Evolutionary conservation across 2,113 vertebrate species (phyloP).

Genomic region (Menidia beryllina): DNA sequence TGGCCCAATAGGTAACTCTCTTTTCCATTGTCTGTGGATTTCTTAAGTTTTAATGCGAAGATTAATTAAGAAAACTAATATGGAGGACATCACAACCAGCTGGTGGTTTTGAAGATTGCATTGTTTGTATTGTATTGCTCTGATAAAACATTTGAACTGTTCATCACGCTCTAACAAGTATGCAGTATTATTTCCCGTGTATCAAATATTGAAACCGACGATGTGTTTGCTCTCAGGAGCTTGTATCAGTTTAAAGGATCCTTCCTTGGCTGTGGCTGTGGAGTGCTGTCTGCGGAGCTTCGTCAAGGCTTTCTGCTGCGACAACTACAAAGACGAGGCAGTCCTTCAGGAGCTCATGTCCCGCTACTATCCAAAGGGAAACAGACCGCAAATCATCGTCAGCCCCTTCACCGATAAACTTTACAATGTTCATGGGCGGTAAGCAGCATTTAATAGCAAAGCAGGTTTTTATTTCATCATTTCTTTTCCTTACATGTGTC

Average conservation of each 20-base stretch:
- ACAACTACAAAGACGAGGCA: constrained; percentile 57
- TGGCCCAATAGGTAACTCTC: constrained; percentile 56
- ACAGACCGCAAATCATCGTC: constrained; percentile 58
- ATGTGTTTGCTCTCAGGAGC: constrained; percentile 39
- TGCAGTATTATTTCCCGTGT: no score
- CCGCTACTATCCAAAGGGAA: constrained; percentile 38
- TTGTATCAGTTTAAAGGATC: constrained; percentile 56
- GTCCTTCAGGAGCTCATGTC: constrained; percentile 60
- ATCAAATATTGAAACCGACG: not conserved
- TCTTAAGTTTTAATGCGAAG: not conserved
- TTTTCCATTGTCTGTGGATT: no score
- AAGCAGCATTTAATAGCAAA: constrained; percentile 4
- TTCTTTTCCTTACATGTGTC: not conserved
- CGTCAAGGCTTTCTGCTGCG: constrained; percentile 66
- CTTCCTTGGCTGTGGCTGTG: constrained; percentile 42
- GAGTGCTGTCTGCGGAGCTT: constrained; percentile 63
- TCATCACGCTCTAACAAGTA: no score
- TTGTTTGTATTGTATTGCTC: no score
- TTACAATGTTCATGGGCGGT: constrained; percentile 58
- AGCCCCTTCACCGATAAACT: constrained; percentile 49
- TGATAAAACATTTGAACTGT: no score
- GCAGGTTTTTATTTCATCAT: not conserved
- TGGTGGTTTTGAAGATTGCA: no score
- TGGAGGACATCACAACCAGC: no score
- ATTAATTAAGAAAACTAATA: no score